Conservation (phyloP, 2,113 vertebrate genomes). For the Porphyrio hochstetteri region DNA sequence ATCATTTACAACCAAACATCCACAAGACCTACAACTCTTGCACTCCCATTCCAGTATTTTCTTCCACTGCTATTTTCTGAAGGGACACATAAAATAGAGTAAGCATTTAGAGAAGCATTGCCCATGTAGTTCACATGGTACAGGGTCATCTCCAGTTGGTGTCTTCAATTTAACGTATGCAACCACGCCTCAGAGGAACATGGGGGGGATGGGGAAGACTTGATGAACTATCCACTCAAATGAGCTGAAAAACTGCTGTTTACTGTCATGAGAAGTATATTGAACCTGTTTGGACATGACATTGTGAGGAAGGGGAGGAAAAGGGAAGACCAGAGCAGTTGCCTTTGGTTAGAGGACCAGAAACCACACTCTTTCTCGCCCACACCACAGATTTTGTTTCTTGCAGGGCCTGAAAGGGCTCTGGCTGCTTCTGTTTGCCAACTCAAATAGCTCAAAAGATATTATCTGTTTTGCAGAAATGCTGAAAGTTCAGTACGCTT, state of each 20-base stretch:
- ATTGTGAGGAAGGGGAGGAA: not conserved
- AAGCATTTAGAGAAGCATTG: not conserved
- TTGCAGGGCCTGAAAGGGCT: not conserved
- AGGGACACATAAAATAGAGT: not conserved
- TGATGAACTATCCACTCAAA: not conserved
- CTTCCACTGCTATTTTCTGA: not conserved
- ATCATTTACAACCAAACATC: not conserved
- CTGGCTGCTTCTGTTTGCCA: not conserved
- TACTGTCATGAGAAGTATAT: not conserved
- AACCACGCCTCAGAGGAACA: not conserved
- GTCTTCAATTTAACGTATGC: not conserved
- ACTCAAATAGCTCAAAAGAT: not conserved
- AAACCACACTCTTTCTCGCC: not conserved
- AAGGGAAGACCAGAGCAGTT: not conserved
- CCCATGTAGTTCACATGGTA: not conserved
- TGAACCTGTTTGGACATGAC: rapidly evolving
- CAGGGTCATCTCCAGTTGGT: not conserved
- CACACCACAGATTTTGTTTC: not conserved
- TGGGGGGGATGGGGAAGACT: not conserved
- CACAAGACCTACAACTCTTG: not conserved
- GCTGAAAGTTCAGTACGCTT: not conserved
- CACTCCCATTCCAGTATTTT: not conserved
- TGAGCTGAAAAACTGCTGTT: not conserved
- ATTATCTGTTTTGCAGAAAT: not conserved
- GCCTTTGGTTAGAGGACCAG: not conserved